These are phyloP conservation scores for Rhopalosiphum maidis DNA, from an alignment of 1,140 invertebrate species.

Conservation along the genomic window DNA sequence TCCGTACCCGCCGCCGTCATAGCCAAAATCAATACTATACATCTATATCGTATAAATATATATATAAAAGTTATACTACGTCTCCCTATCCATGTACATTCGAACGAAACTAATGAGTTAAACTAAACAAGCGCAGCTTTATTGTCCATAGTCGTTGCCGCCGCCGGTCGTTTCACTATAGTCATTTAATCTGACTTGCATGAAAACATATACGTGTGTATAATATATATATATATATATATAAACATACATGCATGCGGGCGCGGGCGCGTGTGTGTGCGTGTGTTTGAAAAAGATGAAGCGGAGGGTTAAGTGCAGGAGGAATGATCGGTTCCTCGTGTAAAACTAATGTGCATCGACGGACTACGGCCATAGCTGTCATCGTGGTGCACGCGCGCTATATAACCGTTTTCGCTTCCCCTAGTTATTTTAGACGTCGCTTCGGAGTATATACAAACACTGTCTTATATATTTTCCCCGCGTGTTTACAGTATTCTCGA, in stretches of 20 bases:
- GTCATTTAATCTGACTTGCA: constrained; percentile 1
- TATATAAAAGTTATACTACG: not conserved
- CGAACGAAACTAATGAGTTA: constrained; percentile 29
- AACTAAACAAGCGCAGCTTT: not conserved
- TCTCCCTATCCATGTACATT: not conserved
- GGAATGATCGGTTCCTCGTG: not conserved
- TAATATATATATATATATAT: constrained; percentile 8
- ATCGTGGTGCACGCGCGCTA: not conserved
- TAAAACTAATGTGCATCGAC: constrained; percentile 31
- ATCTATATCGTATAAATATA: not conserved
- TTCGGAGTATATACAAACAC: not conserved
- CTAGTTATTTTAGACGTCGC: constrained; percentile 15
- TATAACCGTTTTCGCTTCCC: constrained; percentile 24
- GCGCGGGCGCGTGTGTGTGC: not conserved
- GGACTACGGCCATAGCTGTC: constrained; percentile 34
- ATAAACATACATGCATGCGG: not conserved
- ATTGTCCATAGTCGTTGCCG: not conserved
- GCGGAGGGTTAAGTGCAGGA: not conserved
- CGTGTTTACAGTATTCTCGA: constrained; percentile 36
- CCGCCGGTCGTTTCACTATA: not conserved
- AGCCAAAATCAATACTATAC: constrained; percentile 14
- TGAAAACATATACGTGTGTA: not conserved
- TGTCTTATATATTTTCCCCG: not conserved
- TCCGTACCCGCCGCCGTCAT: not conserved
- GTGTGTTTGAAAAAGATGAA: not conserved